Evolutionary conservation across 2,888 invertebrate genomes (phyloP).

Genomic region (Pyralis farinalis): DNA sequence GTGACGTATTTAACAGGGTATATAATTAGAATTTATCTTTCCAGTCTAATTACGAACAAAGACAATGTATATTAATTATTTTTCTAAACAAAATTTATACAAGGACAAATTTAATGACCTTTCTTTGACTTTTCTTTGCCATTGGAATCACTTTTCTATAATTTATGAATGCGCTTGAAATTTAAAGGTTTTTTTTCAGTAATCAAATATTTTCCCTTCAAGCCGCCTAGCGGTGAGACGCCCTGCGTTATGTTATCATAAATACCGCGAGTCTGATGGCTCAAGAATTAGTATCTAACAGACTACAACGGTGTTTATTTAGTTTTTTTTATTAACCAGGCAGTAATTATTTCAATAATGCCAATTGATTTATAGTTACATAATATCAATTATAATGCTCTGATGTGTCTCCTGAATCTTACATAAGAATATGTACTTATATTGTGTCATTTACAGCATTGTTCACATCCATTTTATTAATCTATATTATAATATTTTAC

Average conservation of each 20-base stretch:
- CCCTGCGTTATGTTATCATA: slow-evolving; percentile 24
- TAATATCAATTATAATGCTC: slow-evolving; percentile 29
- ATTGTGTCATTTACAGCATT: slow-evolving; percentile 31
- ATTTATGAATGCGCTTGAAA: no score
- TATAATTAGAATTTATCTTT: no score
- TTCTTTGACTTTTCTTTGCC: no score
- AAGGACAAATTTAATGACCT: no score
- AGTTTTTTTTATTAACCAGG: slow-evolving; percentile 13
- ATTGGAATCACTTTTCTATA: no score
- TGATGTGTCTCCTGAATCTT: slow-evolving; percentile 65
- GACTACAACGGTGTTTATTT: slow-evolving; percentile 62
- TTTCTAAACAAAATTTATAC: no score
- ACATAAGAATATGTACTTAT: slow-evolving; percentile 40
- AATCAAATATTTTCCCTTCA: no score
- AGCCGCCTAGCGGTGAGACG: no score
- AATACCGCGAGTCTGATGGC: slow-evolving; percentile 72
- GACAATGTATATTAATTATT: no score
- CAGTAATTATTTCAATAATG: slow-evolving; percentile 16
- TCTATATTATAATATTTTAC: neutral
- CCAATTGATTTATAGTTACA: slow-evolving; percentile 9
- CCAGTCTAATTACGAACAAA: no score
- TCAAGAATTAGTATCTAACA: slow-evolving; percentile 75
- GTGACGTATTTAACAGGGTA: no score
- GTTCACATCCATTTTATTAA: slow-evolving; percentile 48
- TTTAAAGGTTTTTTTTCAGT: no score